Percentiles rank a stretch among this genome's conserved stretches.
Evolutionary conservation across 1,140 invertebrate genomes (phyloP).

Genomic region (Rhyacophila brunnea): DNA sequence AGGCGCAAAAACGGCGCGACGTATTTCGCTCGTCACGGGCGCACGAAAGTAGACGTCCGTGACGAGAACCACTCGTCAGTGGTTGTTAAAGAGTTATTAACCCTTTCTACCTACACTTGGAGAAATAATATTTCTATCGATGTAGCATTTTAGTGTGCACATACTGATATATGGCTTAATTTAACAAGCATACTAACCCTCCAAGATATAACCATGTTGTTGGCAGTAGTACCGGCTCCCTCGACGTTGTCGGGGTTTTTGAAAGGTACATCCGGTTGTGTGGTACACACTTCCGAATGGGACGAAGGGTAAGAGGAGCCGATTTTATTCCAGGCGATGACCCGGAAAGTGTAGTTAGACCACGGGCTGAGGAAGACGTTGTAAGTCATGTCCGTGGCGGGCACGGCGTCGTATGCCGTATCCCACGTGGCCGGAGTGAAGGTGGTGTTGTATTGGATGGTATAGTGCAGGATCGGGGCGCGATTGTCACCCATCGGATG

Average conservation of each 20-base stretch:
- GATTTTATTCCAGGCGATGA: slow-evolving; percentile 91
- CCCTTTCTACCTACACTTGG: too few relatives aligned
- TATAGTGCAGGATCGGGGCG: slow-evolving; percentile 88
- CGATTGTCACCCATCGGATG: slow-evolving; percentile 88
- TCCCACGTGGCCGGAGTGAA: slow-evolving; percentile 94
- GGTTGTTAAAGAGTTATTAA: too few relatives aligned
- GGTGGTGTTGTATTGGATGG: slow-evolving; percentile 91
- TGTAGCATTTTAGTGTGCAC: too few relatives aligned
- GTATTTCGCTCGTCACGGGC: too few relatives aligned
- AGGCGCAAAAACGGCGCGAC: too few relatives aligned
- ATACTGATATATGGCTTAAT: too few relatives aligned
- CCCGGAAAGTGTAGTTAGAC: slow-evolving; percentile 96
- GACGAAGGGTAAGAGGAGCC: slow-evolving; percentile 83
- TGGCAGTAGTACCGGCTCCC: slow-evolving; percentile 82
- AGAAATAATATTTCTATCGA: too few relatives aligned
- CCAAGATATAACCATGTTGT: slow-evolving; percentile 94
- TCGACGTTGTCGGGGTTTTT: slow-evolving; percentile 95
- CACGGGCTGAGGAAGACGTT: slow-evolving; percentile 81
- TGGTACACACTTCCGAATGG: slow-evolving; percentile 81
- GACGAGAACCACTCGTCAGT: too few relatives aligned
- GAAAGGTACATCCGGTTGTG: slow-evolving; percentile 82
- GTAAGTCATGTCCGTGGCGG: slow-evolving; percentile 77
- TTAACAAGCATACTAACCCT: slow-evolving; percentile 61
- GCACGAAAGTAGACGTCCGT: too few relatives aligned
- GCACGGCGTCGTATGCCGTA: slow-evolving; percentile 69